phyloP scores from a whole-genome alignment of 1,140 invertebrate genomes.

The Bombus confusus region DNA sequence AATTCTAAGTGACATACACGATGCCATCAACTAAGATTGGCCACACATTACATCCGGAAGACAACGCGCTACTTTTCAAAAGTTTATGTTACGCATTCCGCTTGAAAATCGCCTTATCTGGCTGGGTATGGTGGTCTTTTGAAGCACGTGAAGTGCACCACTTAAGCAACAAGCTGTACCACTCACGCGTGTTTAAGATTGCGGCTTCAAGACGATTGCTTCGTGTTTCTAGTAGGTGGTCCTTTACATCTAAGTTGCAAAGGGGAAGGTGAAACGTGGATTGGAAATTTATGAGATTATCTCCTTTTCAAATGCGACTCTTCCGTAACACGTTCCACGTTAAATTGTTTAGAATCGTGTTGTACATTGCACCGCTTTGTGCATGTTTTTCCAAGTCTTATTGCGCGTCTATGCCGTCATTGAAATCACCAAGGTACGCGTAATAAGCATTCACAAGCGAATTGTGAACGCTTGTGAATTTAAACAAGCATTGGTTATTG shows the following conservation, averaged over 20 bases:
- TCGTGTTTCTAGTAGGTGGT: slow-evolving; percentile 39
- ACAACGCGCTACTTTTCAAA: background rate
- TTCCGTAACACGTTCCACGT: background rate
- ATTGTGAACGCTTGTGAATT: slow-evolving; percentile 6
- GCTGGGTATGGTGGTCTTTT: background rate
- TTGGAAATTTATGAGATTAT: slow-evolving; percentile 28
- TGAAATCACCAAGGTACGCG: slow-evolving; percentile 2
- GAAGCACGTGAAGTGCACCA: slow-evolving; percentile 21
- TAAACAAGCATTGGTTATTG: background rate
- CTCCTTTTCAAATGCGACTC: background rate
- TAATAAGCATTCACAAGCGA: background rate
- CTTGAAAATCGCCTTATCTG: slow-evolving; percentile 26
- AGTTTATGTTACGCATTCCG: background rate
- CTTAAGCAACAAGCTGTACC: slow-evolving; percentile 20
- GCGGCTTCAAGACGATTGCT: background rate
- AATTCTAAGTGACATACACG: background rate
- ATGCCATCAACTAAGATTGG: background rate
- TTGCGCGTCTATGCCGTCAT: background rate
- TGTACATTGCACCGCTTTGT: background rate
- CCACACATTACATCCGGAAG: too few species aligned
- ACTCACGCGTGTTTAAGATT: slow-evolving; percentile 8
- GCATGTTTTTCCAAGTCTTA: background rate
- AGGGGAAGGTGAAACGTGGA: background rate
- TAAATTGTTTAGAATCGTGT: background rate
- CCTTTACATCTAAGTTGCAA: background rate